Evolutionary conservation across 2,113 vertebrate species (phyloP), one percentile per base, ranked within the genome.

Genomic region (Chaenogobius annularis): DNA sequence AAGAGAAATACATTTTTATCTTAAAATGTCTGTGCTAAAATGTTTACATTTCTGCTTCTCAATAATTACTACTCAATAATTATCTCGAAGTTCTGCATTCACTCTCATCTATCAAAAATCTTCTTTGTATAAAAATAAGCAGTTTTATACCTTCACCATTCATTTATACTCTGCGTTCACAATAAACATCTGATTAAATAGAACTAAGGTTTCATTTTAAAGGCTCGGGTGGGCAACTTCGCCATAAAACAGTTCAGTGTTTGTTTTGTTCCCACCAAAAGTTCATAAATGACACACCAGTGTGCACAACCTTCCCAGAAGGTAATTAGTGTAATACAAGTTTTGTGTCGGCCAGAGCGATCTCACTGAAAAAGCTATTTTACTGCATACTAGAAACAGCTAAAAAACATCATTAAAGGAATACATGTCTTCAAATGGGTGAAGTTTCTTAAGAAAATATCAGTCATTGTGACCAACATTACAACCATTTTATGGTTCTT

Each of bases 91-190:
- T 83, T 84, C 74, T 68, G 86, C 83, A 82, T 72, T 65, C 59
- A 83, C 86, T 73, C 69, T 79, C 82, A 74, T 85, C 78, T 91
- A 87, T 93, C 75, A 89, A 89, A 91, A 89, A 87, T 43, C 69
- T 85, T 87, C 77, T 83, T 84, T 83, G 78, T 92, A 89, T 87
- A 91, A 92, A 93, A 93, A 92, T 90, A 93, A 87, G 85, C 86
- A 83, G 71, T 81, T 87, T 86, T 83, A 87, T 75, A 73, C 76
- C 82, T 71, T 80, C 84, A 61, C 74, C 59, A 77, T 68, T 72
- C 56, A 73, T 80, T 17, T 22, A 58, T 43, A 47, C 43, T 74
- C 64, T 72, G 65, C 48, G 72, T 78, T 85, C 78, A 81, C 72
- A 69, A 83, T 70, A 80, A 86, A 83, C 48, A 35, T 83, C 71